Evolutionary conservation across 2,797 vertebrate genomes (phyloP).

Genomic region (Amblyraja radiata): DNA sequence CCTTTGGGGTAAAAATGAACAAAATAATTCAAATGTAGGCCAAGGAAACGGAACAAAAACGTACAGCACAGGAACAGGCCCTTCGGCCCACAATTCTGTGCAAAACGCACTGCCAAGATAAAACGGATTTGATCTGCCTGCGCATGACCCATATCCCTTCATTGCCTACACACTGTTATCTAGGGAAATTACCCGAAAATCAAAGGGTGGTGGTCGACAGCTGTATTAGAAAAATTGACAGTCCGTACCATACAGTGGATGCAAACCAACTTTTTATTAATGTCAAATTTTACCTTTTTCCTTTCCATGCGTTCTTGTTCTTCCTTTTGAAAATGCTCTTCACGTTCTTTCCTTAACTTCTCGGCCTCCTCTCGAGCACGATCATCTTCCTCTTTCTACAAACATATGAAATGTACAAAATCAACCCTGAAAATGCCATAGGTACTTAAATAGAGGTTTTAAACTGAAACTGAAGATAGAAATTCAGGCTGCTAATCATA

Average conservation of each 20-base stretch:
- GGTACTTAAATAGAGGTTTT: neutral
- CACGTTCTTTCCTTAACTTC: conserved; percentile 72
- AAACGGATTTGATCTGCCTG: too few relatives aligned
- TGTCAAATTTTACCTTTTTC: conserved; percentile 71
- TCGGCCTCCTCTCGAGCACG: conserved; percentile 74
- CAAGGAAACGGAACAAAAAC: too few relatives aligned
- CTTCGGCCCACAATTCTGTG: too few relatives aligned
- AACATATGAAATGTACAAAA: neutral
- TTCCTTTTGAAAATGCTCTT: conserved; percentile 87
- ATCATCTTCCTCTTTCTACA: conserved; percentile 81
- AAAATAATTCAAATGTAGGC: too few relatives aligned
- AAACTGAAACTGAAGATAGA: neutral
- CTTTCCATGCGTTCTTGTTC: conserved; percentile 88
- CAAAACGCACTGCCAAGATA: too few relatives aligned
- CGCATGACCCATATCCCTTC: too few relatives aligned
- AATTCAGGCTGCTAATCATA: neutral
- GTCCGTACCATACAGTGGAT: too few relatives aligned
- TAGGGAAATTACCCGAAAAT: neutral
- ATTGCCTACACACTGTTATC: too few relatives aligned
- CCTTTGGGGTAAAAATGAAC: too few relatives aligned
- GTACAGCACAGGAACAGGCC: too few relatives aligned
- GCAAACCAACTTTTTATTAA: neutral
- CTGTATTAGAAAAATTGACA: neutral
- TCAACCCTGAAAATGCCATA: neutral
- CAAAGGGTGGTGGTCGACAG: neutral